Percentiles rank a stretch among this genome's conserved stretches.
These are phyloP conservation scores for Eupeodes corollae DNA, from an alignment of 1,140 invertebrate genomes.

Conservation along the genomic window DNA sequence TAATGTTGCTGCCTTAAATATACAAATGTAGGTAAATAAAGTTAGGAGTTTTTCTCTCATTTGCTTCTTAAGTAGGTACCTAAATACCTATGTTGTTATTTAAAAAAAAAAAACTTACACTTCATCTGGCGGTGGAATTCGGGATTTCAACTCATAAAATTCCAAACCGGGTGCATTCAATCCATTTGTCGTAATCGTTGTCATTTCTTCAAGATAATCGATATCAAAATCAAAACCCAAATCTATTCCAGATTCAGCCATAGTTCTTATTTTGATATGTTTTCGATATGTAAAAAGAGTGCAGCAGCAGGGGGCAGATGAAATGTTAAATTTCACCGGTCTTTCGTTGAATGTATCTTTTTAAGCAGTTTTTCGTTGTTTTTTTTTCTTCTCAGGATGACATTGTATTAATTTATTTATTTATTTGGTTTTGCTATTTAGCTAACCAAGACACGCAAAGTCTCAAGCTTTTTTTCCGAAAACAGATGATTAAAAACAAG, in stretches of 20 bases:
- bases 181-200: conserved; percentile 14
- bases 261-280: neutral
- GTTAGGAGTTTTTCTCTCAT: no score
- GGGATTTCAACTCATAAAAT: conserved; percentile 21
- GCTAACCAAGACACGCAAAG: no score
- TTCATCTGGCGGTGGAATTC: conserved; percentile 13
- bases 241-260: conserved; percentile 56
- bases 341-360: neutral
- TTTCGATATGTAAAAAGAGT: neutral
- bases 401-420: conserved; percentile 13
- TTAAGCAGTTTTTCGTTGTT: neutral
- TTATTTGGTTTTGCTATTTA: no score
- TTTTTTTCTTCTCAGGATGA: conserved; percentile 8
- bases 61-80: no score
- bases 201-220: conserved; percentile 46
- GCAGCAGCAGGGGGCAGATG: no score
- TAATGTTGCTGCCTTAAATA: no score
- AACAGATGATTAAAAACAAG: no score
- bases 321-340: neutral
- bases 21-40: no score
- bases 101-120: conserved; percentile 21
- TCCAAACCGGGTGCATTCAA: conserved; percentile 34
- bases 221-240: conserved; percentile 58
- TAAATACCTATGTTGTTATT: no score
- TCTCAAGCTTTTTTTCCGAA: no score